Conservation (phyloP, 2,113 vertebrate genomes). For the Gopherus evgoodei region DNA sequence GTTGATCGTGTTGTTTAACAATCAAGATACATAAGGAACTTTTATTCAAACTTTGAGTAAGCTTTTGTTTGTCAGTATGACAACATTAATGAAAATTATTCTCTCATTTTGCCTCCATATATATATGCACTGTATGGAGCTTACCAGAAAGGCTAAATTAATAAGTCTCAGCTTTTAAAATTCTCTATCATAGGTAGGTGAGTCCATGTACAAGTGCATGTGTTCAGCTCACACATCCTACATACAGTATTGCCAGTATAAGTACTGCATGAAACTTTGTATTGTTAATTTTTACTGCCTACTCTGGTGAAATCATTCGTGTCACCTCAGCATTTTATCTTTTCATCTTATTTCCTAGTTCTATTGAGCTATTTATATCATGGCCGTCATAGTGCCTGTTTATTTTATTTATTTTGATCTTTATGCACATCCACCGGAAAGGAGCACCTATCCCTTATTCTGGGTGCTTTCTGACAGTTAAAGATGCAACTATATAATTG, state of each 20-base stretch:
- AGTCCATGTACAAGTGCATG: background rate
- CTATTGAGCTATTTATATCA: background rate
- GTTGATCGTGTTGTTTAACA: conserved; percentile 62
- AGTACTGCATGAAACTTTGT: background rate
- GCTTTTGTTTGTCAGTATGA: conserved; percentile 7
- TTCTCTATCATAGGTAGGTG: background rate
- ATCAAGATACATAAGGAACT: conserved; percentile 45
- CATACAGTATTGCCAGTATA: background rate
- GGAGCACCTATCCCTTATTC: background rate
- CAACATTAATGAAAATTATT: conserved; percentile 49
- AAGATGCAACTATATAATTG: background rate
- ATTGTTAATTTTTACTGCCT: background rate
- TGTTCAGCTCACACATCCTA: background rate
- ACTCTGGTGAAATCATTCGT: background rate
- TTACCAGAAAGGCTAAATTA: conserved; percentile 25
- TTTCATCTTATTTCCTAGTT: background rate
- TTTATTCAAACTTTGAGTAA: conserved; percentile 41
- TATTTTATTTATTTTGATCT: background rate
- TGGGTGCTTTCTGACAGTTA: background rate
- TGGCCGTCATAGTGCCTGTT: background rate
- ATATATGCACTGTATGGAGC: conserved; percentile 31
- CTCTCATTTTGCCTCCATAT: background rate
- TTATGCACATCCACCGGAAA: background rate
- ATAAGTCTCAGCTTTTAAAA: conserved; percentile 36
- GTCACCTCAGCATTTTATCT: background rate